A percentile compares a stretch with the other conserved stretches of the same genome.
Conservation (phyloP, 2,888 invertebrate genomes). For the Maniola hyperantus region DNA sequence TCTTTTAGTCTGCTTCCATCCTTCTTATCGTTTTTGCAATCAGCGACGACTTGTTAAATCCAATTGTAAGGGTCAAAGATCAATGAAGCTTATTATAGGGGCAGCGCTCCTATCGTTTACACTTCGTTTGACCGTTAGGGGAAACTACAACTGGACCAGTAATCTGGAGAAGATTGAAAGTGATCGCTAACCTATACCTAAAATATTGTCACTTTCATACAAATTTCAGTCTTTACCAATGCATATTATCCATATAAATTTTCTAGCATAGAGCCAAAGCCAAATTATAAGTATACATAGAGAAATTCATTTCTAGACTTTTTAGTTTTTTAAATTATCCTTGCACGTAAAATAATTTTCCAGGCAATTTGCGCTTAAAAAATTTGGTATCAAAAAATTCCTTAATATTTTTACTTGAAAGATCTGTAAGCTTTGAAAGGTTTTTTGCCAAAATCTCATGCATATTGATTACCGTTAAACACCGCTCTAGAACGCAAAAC, state of each 20-base stretch:
- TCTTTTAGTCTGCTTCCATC: conserved; percentile 2
- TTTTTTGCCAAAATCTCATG: not conserved
- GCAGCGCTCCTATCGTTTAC: conserved; percentile 19
- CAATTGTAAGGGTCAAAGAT: conserved; percentile 39
- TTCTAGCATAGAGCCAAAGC: too few species aligned
- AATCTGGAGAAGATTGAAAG: not conserved
- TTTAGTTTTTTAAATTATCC: too few species aligned
- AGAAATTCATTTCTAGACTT: too few species aligned
- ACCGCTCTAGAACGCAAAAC: conserved; percentile 16
- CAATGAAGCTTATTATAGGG: conserved; percentile 36
- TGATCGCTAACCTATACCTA: not conserved
- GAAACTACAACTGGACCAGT: not conserved
- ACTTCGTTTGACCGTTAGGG: conserved; percentile 5
- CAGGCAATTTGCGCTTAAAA: not conserved
- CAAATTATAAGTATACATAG: too few species aligned
- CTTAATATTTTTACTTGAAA: not conserved
- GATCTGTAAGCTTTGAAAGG: not conserved
- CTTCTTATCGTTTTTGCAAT: conserved; percentile 35
- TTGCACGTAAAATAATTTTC: too few species aligned
- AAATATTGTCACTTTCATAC: not conserved
- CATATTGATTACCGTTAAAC: conserved; percentile 9
- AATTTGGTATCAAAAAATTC: not conserved
- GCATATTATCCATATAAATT: too few species aligned
- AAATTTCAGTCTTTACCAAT: not conserved
- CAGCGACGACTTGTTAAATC: conserved; percentile 37